Evolutionary conservation across 2,797 vertebrate genomes (phyloP).

Genomic region (Dipus sagitta): DNA sequence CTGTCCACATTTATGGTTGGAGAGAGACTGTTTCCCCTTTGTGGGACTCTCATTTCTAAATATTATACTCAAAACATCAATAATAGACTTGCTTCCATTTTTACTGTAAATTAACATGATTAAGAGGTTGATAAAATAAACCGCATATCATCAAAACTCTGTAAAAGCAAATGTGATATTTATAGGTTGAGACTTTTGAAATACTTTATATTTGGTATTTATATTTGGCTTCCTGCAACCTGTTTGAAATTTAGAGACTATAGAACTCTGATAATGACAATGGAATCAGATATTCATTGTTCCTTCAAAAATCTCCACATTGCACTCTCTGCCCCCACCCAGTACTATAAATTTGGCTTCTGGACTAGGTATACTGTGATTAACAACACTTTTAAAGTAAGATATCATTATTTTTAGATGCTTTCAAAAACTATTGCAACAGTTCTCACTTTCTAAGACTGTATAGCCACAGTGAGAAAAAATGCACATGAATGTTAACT

Average conservation of each 20-base stretch:
- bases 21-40: not conserved
- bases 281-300: not conserved
- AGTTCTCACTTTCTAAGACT: slow-evolving; percentile 9
- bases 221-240: not conserved
- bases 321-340: not conserved
- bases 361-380: not conserved
- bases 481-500: slow-evolving; percentile 55
- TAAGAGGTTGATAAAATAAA: not conserved
- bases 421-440: slow-evolving; percentile 41
- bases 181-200: not conserved
- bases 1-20: not conserved
- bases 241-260: slow-evolving; percentile 14
- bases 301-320: not conserved
- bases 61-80: slow-evolving; percentile 1
- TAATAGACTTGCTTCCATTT: not conserved
- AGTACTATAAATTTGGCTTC: not conserved
- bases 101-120: not conserved
- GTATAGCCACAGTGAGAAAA: slow-evolving; percentile 39
- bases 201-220: not conserved
- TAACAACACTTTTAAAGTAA: not conserved
- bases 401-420: slow-evolving; percentile 9
- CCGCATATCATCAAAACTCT: not conserved
- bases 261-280: slow-evolving; percentile 12
- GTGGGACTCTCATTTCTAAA: not conserved
- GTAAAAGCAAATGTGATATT: not conserved